Base-by-base conservation (phyloP, 53 echinoderm and acorn worm species). In the Holothuria leucospilota region DNA sequence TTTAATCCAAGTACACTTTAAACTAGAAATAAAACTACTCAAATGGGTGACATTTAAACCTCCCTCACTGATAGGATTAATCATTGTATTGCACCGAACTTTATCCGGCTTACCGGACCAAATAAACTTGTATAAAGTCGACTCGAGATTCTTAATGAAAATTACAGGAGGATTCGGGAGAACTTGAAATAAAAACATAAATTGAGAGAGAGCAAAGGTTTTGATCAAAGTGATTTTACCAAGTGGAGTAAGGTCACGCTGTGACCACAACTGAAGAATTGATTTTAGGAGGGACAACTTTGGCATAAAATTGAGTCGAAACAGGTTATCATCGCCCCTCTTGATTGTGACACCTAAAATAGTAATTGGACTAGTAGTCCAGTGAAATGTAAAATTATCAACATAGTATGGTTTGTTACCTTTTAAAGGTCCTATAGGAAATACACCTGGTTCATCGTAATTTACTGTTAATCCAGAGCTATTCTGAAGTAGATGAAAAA, bases 201-300 rank as follows among this genome's bases (percentile, higher is more conserved):
- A 26, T 25, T 68, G 68, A 68, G 68, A 68, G 13, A 68, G 68
- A 25, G n/a, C 68, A 68, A 68, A 68, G 6, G 68, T 28, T 25
- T 20, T 68, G 26, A 68, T 14, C 14, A 68, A 25, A 27, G 68
- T 68, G 26, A 68, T 68, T 25, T 68, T 68, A 20, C 68, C 68
- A 23, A 68, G 26, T 15, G 68, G 68, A 68, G 68, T n/a, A 25
- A 68, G 68, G 68, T 68, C 68, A 10, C 68, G 68, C 68, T 68
- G 68, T 68, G 68, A 68, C 68, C 68, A 68, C 11, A 68, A n/a
- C 21, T 68, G 9, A 25, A 68, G 26, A n/a, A 68, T 14, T 14
- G 14, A 28, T 68, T 68, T n/a, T 27, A 68, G n/a, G 68, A 6
- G 68, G 29, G 68, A 68, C 62, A 61, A 10, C 11, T 25, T 68